Evolutionary conservation across 2,888 invertebrate species (phyloP), one percentile per base, ranked within the genome.

Genomic region (Nineta flava): DNA sequence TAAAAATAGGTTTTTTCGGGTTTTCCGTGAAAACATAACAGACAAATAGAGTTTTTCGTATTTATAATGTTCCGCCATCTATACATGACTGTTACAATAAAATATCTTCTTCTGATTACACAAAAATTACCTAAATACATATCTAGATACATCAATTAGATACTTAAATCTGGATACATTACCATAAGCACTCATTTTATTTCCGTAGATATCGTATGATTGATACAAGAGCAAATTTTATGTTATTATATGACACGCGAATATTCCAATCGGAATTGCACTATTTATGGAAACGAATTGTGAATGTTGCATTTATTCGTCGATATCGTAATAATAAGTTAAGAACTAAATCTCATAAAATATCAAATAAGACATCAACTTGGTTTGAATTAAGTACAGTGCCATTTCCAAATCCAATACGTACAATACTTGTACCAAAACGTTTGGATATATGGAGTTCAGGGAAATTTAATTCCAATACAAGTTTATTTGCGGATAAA

Each of bases 281-380:
- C 57, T 82, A 81, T 57, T 62, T 88, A 12, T 88, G 88, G 88
- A 82, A 79, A 53, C 73, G 82, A 53, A 77, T 87, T 46, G 75
- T 87, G 15, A 82, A 83, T 57, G 79, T 83, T 0, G 64, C 87
- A 7, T 88, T 88, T 55, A 66, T 88, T 12, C 73, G 75, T 46
- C 72, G 74, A 56, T 35, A 40, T 47, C 13, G 10, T 3, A 42
- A 42, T 16, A 26, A 26, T 7, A 38, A 38, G 7, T 38, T 15
- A 16, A 26, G 31, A 13, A 13, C 31, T 31, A 45, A 9, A 10
- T 9, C 9, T n/a, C 48, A 50, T 50, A 46, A 55, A 0, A 34
- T 56, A 3, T 31, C 13, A 19, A 35, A 44, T 35, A 16, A 21
- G 12, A 67, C 62, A 54, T 68, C 66, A 21, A 69, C 75, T 15